Conservation (phyloP, 2,888 invertebrate genomes). For the Mythimna loreyi region DNA sequence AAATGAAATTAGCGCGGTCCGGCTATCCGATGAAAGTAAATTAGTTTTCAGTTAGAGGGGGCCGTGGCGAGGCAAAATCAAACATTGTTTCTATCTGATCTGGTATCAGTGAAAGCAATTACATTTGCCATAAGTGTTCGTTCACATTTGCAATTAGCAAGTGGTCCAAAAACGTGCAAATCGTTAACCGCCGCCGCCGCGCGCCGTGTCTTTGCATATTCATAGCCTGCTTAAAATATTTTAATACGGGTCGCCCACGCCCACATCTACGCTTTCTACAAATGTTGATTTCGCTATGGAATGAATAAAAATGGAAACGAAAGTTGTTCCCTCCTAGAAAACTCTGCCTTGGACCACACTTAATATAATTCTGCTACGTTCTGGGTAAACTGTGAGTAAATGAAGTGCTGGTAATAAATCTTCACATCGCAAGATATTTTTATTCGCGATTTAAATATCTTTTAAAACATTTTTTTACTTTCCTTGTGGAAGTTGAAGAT, state of each 20-base stretch:
- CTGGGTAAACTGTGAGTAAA: slow-evolving; percentile 57
- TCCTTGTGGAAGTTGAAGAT: slow-evolving; percentile 12
- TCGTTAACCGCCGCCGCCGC: slow-evolving; percentile 87
- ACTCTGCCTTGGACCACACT: slow-evolving; percentile 49
- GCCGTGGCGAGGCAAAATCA: slow-evolving; percentile 73
- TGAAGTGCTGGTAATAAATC: slow-evolving; percentile 55
- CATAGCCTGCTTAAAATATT: slow-evolving; percentile 91
- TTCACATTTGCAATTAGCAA: slow-evolving; percentile 90
- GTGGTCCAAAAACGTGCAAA: slow-evolving; percentile 90
- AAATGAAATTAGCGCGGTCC: slow-evolving; percentile 62
- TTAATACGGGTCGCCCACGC: slow-evolving; percentile 87
- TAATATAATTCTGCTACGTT: slow-evolving; percentile 58
- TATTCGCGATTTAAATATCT: slow-evolving; percentile 48
- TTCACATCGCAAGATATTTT: slow-evolving; percentile 57
- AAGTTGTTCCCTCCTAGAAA: slow-evolving; percentile 53
- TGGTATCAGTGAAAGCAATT: slow-evolving; percentile 88
- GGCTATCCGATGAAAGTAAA: slow-evolving; percentile 64
- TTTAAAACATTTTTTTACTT: slow-evolving; percentile 46
- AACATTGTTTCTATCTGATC: slow-evolving; percentile 78
- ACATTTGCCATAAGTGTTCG: slow-evolving; percentile 89
- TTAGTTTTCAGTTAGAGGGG: slow-evolving; percentile 67
- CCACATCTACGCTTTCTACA: slow-evolving; percentile 84
- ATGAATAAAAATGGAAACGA: slow-evolving; percentile 75
- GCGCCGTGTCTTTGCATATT: slow-evolving; percentile 90
- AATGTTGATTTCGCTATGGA: slow-evolving; percentile 84